Evolutionary conservation across 2,797 vertebrate genomes (phyloP).

Genomic region (Etheostoma perlongum): DNA sequence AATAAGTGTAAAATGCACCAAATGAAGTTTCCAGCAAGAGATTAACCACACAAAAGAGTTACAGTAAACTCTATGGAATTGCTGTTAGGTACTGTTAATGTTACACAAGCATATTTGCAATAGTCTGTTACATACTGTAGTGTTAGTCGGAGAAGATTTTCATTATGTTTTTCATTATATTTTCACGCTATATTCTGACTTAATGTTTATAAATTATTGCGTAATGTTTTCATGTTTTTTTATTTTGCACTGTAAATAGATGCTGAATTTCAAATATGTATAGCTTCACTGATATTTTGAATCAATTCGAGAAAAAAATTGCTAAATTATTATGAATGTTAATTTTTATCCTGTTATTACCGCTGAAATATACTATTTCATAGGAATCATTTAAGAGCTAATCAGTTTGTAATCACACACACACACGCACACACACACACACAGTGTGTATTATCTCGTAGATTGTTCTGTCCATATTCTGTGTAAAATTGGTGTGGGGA

Average conservation of each 20-base stretch:
- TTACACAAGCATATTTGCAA: not conserved
- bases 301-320: not conserved
- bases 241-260: not conserved
- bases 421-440: not conserved
- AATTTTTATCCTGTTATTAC: constrained; percentile 5
- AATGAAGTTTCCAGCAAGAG: not conserved
- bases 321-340: not conserved
- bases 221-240: not conserved
- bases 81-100: not conserved
- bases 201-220: not conserved
- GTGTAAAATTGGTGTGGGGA: constrained; percentile 56
- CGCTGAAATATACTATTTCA: constrained; percentile 29
- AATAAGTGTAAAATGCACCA: not conserved
- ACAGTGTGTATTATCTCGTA: constrained; percentile 44
- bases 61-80: not conserved
- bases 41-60: not conserved
- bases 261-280: not conserved
- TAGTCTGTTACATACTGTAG: not conserved
- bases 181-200: not conserved
- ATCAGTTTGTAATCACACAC: constrained; percentile 37
- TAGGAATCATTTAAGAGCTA: constrained; percentile 26
- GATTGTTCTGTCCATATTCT: constrained; percentile 57
- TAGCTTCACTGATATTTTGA: not conserved
- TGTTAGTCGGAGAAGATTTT: not conserved
- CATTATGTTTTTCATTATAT: too few relatives aligned